phyloP scores from a whole-genome alignment of 1,140 invertebrate species.

The Coelopa frigida region DNA sequence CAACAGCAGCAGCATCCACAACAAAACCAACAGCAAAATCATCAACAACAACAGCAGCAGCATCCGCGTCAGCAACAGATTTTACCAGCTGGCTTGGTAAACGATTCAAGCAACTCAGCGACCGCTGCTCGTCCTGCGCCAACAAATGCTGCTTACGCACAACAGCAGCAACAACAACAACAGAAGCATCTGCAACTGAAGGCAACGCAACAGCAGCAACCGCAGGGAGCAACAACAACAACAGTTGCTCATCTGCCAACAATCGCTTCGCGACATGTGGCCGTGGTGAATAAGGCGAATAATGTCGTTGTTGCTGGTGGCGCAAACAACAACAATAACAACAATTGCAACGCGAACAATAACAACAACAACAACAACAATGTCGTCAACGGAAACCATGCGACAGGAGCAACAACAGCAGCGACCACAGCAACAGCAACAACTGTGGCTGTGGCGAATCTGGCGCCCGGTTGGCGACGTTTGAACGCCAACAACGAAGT shows the following conservation, averaged over 20 bases:
- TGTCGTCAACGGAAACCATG: conserved; percentile 4
- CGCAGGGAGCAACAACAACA: conserved; percentile 19
- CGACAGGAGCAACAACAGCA: conserved; percentile 5
- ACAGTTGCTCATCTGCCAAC: too few relatives aligned
- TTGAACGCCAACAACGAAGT: conserved; percentile 40
- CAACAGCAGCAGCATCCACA: conserved; percentile 8
- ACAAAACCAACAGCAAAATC: conserved; percentile 20
- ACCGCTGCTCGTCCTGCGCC: conserved; percentile 1
- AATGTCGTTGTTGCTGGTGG: too few relatives aligned
- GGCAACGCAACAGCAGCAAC: conserved; percentile 21
- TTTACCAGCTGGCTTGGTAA: conserved; percentile 36
- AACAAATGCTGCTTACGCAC: conserved; percentile 20
- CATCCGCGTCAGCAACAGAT: conserved; percentile 23
- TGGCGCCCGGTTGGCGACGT: conserved; percentile 43
- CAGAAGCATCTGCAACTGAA: conserved; percentile 19
- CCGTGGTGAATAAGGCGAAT: too few relatives aligned
- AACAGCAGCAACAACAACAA: conserved; percentile 16
- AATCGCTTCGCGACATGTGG: too few relatives aligned
- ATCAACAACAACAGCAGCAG: conserved; percentile 19
- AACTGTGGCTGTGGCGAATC: conserved; percentile 27
- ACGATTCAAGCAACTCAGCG: conserved; percentile 26
- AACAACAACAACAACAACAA: conserved; percentile 2
- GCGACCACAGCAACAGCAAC: conserved; percentile 2
- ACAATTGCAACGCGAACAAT: conserved; percentile 1
- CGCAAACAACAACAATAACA: conserved; percentile 7